Conservation (phyloP, 2,888 invertebrate genomes). For the Pseudococcus viburni region DNA sequence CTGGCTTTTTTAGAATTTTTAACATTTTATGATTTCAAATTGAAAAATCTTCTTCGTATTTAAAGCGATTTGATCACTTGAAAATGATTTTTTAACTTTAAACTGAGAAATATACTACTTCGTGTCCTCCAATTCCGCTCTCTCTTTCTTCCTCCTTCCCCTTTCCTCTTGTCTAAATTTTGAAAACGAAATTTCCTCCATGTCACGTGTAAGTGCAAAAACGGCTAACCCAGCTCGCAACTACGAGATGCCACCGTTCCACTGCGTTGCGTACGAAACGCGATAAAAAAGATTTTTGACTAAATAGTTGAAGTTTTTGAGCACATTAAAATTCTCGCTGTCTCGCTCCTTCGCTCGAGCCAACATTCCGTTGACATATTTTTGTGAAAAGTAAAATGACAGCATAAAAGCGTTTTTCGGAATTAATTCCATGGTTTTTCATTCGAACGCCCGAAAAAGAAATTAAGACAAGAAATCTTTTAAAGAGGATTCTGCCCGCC, state of each 20-base stretch:
- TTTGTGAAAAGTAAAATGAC: slow-evolving; percentile 12
- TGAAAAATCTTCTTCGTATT: no score
- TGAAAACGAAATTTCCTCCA: no score
- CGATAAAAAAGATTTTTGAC: slow-evolving; percentile 3
- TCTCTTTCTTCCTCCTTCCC: no score
- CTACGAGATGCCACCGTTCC: not conserved
- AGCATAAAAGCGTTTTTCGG: slow-evolving; percentile 35
- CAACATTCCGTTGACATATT: slow-evolving; percentile 9
- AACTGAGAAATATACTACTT: no score
- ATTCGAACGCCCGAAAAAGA: slow-evolving; percentile 27
- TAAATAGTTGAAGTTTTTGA: slow-evolving; percentile 11
- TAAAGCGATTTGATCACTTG: no score
- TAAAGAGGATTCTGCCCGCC: not conserved
- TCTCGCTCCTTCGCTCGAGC: not conserved
- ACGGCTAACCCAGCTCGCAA: no score
- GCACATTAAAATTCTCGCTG: not conserved
- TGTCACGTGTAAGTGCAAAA: no score
- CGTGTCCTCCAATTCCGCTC: no score
- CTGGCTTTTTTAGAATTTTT: no score
- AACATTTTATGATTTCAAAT: no score
- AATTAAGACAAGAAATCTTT: slow-evolving; percentile 17
- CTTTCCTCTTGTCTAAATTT: no score
- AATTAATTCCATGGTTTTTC: slow-evolving; percentile 35
- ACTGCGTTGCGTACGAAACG: not conserved
- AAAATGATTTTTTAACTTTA: no score